These are phyloP conservation scores for Horisme vitalbata DNA, from an alignment of 2,888 invertebrate species.

Conservation along the genomic window DNA sequence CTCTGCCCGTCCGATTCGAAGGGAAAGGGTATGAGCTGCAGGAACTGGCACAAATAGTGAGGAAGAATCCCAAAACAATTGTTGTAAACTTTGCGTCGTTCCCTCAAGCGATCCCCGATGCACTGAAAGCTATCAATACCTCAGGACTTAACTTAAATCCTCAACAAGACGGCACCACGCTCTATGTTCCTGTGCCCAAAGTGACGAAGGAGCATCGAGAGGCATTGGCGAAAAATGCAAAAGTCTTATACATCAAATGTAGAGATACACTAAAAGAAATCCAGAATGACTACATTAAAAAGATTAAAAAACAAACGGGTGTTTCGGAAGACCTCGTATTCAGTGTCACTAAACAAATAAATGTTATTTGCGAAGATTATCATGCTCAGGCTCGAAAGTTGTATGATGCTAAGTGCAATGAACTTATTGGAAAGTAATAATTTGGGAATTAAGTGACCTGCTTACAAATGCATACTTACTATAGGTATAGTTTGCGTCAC, in stretches of 20 bases:
- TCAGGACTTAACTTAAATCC: constrained; percentile 97
- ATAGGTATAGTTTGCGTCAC: too few species aligned
- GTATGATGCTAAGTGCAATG: constrained; percentile 87
- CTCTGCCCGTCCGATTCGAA: constrained; percentile 88
- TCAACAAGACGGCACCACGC: constrained; percentile 95
- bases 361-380: constrained; percentile 86
- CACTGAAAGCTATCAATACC: constrained; percentile 87
- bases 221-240: constrained; percentile 93
- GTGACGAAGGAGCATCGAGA: constrained; percentile 97
- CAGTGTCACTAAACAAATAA: constrained; percentile 87
- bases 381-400: constrained; percentile 67
- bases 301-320: constrained; percentile 86
- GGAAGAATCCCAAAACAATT: constrained; percentile 93
- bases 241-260: constrained; percentile 89
- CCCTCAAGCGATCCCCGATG: constrained; percentile 93
- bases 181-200: constrained; percentile 94
- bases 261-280: constrained; percentile 89
- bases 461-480: too few species aligned
- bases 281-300: constrained; percentile 88
- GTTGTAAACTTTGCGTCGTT: constrained; percentile 92
- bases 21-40: constrained; percentile 92
- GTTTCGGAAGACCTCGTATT: constrained; percentile 87
- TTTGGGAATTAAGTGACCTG: not conserved
- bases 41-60: constrained; percentile 93
- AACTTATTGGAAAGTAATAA: constrained; percentile 87